Conservation (phyloP, 2,888 invertebrate genomes). For the Phania funesta region DNA sequence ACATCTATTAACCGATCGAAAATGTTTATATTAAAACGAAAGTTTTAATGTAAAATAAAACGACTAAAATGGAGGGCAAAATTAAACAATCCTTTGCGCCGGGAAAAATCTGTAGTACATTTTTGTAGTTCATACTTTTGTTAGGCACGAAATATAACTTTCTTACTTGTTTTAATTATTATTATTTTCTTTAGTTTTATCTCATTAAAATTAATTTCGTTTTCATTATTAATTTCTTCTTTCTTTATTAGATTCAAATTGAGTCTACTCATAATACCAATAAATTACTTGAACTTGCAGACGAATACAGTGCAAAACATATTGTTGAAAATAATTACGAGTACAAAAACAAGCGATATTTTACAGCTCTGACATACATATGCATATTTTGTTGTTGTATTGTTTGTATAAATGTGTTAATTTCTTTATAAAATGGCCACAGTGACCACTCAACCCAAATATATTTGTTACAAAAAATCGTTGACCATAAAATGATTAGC, state of each 20-base stretch:
- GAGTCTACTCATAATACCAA: constrained; percentile 35
- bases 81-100: too few species aligned
- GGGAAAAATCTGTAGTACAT: too few species aligned
- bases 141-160: too few species aligned
- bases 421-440: constrained; percentile 31
- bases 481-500: constrained; percentile 73
- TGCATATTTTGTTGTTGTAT: not conserved
- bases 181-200: too few species aligned
- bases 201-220: not conserved
- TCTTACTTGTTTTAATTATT: not conserved
- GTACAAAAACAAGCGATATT: constrained; percentile 22
- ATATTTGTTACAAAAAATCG: constrained; percentile 72
- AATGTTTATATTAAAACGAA: too few species aligned
- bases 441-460: constrained; percentile 77
- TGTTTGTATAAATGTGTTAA: not conserved
- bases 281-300: constrained; percentile 57
- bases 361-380: not conserved
- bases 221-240: constrained; percentile 4
- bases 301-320: constrained; percentile 26
- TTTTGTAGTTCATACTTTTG: too few species aligned
- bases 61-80: too few species aligned
- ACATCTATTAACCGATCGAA: too few species aligned
- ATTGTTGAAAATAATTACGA: constrained; percentile 32
- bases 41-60: too few species aligned
- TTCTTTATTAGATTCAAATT: not conserved